These are phyloP conservation scores for Erethizon dorsatum DNA, from an alignment of 2,797 vertebrate species.

Conservation along the genomic window DNA sequence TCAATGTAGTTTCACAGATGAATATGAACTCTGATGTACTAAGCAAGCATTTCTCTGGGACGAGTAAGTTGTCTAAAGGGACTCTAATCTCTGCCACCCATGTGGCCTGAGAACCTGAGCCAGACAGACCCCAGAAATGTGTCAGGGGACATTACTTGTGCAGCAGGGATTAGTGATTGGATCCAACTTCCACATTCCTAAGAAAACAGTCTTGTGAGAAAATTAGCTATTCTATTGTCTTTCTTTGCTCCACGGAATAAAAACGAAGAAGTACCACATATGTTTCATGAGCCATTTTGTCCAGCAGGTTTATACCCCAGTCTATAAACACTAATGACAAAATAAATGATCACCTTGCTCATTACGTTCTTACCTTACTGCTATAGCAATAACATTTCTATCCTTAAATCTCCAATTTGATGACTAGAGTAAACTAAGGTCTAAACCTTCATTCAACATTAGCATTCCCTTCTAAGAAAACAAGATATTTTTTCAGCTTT, in stretches of 20 bases:
- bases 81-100: background rate
- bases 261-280: background rate
- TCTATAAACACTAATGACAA: background rate
- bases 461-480: background rate
- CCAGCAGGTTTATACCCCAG: background rate
- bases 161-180: background rate
- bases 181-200: background rate
- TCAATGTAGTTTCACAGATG: background rate
- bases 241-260: constrained; percentile 23
- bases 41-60: background rate
- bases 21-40: background rate
- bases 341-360: background rate
- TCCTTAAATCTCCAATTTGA: constrained; percentile 20
- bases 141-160: background rate
- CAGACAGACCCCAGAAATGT: background rate
- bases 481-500: constrained; percentile 42
- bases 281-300: background rate
- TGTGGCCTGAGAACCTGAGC: fast-evolving
- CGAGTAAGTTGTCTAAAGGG: background rate
- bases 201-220: background rate
- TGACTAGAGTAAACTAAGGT: background rate
- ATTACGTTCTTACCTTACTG: background rate
- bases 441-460: background rate
- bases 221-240: background rate
- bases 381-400: background rate